phyloP scores from a whole-genome alignment of 2,888 invertebrate genomes.

The Plemyria rubiginata region DNA sequence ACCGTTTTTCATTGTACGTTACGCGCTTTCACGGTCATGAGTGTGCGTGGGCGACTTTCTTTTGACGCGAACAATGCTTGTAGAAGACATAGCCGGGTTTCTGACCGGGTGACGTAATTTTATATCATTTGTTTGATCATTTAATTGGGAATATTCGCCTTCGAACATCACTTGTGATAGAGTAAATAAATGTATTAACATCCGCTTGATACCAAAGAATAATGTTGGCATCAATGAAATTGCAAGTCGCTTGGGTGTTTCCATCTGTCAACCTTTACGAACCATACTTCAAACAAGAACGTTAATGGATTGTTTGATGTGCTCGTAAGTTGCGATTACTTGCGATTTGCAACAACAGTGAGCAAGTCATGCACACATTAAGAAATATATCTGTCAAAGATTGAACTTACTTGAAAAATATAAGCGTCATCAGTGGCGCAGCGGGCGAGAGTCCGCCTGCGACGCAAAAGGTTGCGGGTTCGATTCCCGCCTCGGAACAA shows the following conservation, averaged over 20 bases:
- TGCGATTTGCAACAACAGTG: not conserved
- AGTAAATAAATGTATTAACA: no score
- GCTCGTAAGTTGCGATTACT: slow-evolving; percentile 15
- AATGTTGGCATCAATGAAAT: not conserved
- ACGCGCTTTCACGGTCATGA: slow-evolving; percentile 77
- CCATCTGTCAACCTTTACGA: slow-evolving; percentile 2
- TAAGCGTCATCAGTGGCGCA: no score
- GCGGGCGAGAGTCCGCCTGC: no score
- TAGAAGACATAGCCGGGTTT: slow-evolving; percentile 40
- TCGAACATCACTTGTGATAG: no score
- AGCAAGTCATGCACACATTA: slow-evolving; percentile 2
- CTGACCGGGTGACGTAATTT: slow-evolving; percentile 51
- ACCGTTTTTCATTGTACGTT: slow-evolving; percentile 64
- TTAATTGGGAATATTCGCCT: no score
- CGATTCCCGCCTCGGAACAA: no score
- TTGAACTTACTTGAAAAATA: not conserved
- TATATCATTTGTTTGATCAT: slow-evolving; percentile 12
- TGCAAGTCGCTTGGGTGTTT: slow-evolving; percentile 1
- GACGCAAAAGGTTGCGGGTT: no score
- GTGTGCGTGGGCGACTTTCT: slow-evolving; percentile 68
- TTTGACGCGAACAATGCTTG: slow-evolving; percentile 51
- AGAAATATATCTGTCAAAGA: not conserved
- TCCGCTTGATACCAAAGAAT: no score
- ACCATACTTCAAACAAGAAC: slow-evolving; percentile 1
- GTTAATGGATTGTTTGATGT: slow-evolving; percentile 17